These are phyloP conservation scores for Ceyx margarethae DNA, from an alignment of 2,113 vertebrate species.

Conservation along the genomic window DNA sequence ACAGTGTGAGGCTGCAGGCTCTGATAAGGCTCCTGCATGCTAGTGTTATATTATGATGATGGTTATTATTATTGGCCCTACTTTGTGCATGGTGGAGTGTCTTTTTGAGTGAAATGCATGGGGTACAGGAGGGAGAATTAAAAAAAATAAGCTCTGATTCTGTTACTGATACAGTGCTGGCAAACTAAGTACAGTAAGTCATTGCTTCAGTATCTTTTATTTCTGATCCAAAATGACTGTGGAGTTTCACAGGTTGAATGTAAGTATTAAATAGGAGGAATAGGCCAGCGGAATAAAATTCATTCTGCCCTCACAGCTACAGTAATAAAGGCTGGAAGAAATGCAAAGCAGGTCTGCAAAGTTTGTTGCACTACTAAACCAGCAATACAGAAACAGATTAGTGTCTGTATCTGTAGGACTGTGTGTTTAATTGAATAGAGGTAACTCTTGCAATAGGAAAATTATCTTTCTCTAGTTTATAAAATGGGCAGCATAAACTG, in stretches of 20 bases:
- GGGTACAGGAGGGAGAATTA: not conserved
- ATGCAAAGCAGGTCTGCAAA: not conserved
- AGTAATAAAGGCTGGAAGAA: not conserved
- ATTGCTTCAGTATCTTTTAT: not conserved
- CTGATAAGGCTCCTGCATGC: not conserved
- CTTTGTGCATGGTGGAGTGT: not conserved
- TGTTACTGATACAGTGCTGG: not conserved
- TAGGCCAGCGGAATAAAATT: not conserved
- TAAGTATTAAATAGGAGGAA: not conserved
- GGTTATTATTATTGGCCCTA: not conserved
- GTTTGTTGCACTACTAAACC: not conserved
- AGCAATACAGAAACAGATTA: not conserved
- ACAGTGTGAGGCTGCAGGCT: not conserved
- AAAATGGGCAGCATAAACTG: not conserved
- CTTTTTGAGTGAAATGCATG: not conserved
- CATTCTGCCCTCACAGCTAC: not conserved
- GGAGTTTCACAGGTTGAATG: not conserved
- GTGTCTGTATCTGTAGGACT: not conserved
- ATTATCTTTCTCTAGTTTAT: not conserved
- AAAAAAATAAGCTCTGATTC: not conserved
- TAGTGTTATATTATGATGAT: not conserved
- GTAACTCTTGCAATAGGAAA: not conserved
- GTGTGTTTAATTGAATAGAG: not conserved
- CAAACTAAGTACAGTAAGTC: not conserved
- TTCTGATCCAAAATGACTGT: not conserved